Base-by-base conservation (phyloP, 2,888 invertebrate species). In the Dryadula phaetusa region DNA sequence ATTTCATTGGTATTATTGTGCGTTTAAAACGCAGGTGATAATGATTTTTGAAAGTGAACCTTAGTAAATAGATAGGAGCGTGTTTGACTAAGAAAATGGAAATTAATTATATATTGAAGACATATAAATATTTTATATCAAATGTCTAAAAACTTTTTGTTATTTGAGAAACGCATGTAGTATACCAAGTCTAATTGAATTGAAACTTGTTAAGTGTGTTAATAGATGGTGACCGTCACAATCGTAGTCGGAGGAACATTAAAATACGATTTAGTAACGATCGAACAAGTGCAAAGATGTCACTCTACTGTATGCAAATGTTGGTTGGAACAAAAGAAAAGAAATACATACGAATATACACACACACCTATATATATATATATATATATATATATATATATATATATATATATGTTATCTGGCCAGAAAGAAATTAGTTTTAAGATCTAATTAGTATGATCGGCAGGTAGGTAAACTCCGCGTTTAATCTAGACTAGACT, bases 221-320 rank as follows among this genome's bases (percentile, higher is more conserved):
- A 85, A 85, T 86, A 82, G 81, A 79, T 75, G 74, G 74, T 74
- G 79, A 73, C 79, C 77, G 75, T 81, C 81, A 79, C 75, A 81
- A 81, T 81, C 74, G 74, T 75, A 75, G 67, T 73, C 69, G 75
- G 77, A 80, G 78, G 1, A 77, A 75, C 84, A 88, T 91, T 89
- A 88, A 90, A 89, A 87, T 79, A 76, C 80, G 70, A 88, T 88
- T 88, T 87, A 86, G 85, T 79, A 83, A 81, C 82, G 75, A 85
- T 86, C 84, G 79, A 79, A 73, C 74, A 77, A 79, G 80, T 79
- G 74, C 79, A 84, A 82, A 80, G 80, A 84, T 84, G 85, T 80
- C 82, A 84, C 79, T 62, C 78, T 76, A 76, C 77, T 80, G 81
- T 79, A 77, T 76, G 77, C 75, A 75, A 76, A 76, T 78, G 81